Conservation (phyloP, 64 coral and sea anemone species). For the Montipora capricornis region DNA sequence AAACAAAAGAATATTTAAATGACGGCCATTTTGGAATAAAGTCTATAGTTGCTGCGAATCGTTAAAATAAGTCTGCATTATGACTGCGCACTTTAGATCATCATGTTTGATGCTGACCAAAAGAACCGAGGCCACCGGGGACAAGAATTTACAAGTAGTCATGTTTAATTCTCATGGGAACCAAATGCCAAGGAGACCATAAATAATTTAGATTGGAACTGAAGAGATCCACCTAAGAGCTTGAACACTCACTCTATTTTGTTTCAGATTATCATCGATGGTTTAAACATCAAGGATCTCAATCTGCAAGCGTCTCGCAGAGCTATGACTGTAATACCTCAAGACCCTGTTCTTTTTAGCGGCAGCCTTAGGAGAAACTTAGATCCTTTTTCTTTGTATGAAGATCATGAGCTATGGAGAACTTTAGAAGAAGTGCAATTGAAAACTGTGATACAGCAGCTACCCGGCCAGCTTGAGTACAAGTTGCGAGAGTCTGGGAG, state of each 20-base stretch:
- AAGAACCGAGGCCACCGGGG: too few species aligned
- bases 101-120: too few species aligned
- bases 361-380: constrained; percentile 47
- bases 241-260: not conserved
- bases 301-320: constrained; percentile 45
- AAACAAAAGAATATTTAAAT: too few species aligned
- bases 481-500: constrained; percentile 30
- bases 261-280: constrained; percentile 53
- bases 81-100: too few species aligned
- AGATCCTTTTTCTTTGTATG: constrained; percentile 20
- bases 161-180: too few species aligned
- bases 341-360: constrained; percentile 60
- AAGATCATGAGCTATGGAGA: constrained; percentile 28
- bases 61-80: too few species aligned
- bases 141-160: too few species aligned
- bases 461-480: constrained; percentile 45
- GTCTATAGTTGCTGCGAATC: too few species aligned
- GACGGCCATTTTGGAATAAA: too few species aligned
- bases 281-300: constrained; percentile 1
- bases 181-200: too few species aligned
- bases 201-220: too few species aligned
- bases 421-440: constrained; percentile 58
- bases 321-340: constrained; percentile 62
- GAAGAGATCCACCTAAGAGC: too few species aligned
- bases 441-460: not conserved